Evolutionary conservation across 1,140 invertebrate genomes (phyloP), one percentile per base, ranked within the genome.

Genomic region (Drosophila ficusphila): DNA sequence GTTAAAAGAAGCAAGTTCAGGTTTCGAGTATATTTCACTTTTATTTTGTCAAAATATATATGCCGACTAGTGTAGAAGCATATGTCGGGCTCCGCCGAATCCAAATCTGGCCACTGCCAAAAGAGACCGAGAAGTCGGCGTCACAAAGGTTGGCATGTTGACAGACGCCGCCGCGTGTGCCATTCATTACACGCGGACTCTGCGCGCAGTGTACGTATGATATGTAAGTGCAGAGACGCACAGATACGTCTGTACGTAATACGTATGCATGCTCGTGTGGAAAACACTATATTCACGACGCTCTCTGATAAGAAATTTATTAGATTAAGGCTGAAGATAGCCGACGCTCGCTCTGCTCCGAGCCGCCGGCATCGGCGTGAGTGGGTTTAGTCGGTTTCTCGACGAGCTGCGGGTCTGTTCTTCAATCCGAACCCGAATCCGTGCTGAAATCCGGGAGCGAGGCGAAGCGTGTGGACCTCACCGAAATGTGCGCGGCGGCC

Each of bases 251-350:
- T n/a, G n/a, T n/a, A n/a, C n/a, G n/a, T n/a, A n/a, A n/a, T n/a
- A n/a, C n/a, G n/a, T n/a, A n/a, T n/a, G n/a, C n/a, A n/a, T n/a
- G n/a, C n/a, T n/a, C n/a, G n/a, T n/a, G n/a, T 51, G 36, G 29
- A 34, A 47, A 62, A 36, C 21, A 39, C 53, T 65, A 47, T 56
- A 34, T 34, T 61, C 54, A 52, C 68, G 79, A 70, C 57, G 62
- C 70, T 58, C 56, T 72, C 61, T 85, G 79, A 83, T 83, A 83
- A 83, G 79, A 83, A 83, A 83, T 83, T 83, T 83, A 83, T 83
- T 83, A 83, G 79, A 83, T 83, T 83, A 83, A 83, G 67, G 79
- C 79, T 61, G 52, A 57, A 75, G 79, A 83, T 83, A 75, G 79
- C 70, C 56, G 78, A 68, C 33, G 18, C 23, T 19, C 36, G 48